Evolutionary conservation across 1,140 invertebrate genomes (phyloP).

Genomic region (Trichoplusia ni): DNA sequence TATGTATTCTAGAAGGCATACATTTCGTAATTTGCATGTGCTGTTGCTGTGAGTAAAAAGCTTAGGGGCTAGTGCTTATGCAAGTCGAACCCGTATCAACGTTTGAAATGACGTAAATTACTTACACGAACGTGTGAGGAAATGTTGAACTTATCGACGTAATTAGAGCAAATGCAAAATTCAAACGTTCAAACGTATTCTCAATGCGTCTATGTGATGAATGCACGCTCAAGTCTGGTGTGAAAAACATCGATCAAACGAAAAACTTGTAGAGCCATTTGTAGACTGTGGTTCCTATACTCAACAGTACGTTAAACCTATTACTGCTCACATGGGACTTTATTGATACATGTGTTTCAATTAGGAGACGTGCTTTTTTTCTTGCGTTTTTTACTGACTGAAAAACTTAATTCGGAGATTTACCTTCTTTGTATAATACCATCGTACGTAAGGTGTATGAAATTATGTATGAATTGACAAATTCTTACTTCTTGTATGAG

Average conservation of each 20-base stretch:
- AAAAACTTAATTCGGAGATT: too few relatives aligned
- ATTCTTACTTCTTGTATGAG: too few relatives aligned
- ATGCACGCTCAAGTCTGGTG: not conserved
- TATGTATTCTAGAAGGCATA: too few relatives aligned
- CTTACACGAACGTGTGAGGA: conserved; percentile 43
- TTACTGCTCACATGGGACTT: too few relatives aligned
- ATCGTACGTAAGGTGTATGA: too few relatives aligned
- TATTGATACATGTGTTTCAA: too few relatives aligned
- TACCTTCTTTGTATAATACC: too few relatives aligned
- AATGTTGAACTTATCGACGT: conserved; percentile 28
- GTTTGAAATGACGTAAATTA: conserved; percentile 65
- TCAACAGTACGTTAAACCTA: too few relatives aligned
- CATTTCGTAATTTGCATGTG: conserved; percentile 59
- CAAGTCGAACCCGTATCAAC: conserved; percentile 59
- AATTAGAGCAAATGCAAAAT: conserved; percentile 21
- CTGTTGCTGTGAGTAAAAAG: conserved; percentile 48
- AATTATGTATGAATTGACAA: too few relatives aligned
- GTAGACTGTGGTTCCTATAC: not conserved
- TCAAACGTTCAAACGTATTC: too few relatives aligned
- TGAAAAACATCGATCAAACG: conserved; percentile 15
- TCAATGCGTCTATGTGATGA: not conserved
- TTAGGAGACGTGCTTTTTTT: too few relatives aligned
- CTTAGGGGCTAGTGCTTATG: conserved; percentile 66
- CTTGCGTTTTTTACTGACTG: too few relatives aligned
- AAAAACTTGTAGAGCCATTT: conserved; percentile 4